These are phyloP conservation scores for Dendrolimus kikuchii DNA, from an alignment of 1,140 invertebrate genomes.

Conservation along the genomic window DNA sequence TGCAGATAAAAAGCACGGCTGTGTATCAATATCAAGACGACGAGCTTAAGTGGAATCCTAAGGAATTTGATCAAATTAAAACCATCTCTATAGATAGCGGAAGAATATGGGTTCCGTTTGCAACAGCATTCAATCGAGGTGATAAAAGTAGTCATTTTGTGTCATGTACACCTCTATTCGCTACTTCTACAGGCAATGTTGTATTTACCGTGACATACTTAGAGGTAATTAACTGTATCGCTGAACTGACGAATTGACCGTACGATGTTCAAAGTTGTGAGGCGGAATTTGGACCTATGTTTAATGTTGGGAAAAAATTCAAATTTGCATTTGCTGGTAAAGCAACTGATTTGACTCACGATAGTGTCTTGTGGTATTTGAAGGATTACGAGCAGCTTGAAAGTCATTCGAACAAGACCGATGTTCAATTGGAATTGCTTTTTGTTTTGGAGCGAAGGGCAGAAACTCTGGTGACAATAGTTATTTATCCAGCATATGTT, in stretches of 20 bases:
- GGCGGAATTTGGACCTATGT: constrained; percentile 6
- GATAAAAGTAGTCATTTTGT: too few relatives aligned
- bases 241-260: constrained; percentile 14
- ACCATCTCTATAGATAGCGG: not conserved
- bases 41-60: constrained; percentile 11
- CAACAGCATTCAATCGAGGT: constrained; percentile 7
- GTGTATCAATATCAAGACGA: constrained; percentile 8
- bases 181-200: constrained; percentile 4
- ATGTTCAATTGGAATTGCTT: constrained; percentile 15
- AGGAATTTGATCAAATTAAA: constrained; percentile 2
- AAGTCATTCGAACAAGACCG: constrained; percentile 3
- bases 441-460: constrained; percentile 31
- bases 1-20: constrained; percentile 6
- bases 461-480: constrained; percentile 16
- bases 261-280: constrained; percentile 15
- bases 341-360: constrained; percentile 8
- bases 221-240: constrained; percentile 7
- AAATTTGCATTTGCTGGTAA: not conserved
- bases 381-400: constrained; percentile 12
- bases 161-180: not conserved
- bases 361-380: constrained; percentile 11
- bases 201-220: constrained; percentile 2
- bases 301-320: not conserved
- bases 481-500: constrained; percentile 23
- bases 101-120: constrained; percentile 11